Evolutionary conservation across 2,888 invertebrate species (phyloP), one percentile per base, ranked within the genome.

Genomic region (Pammene aurita): DNA sequence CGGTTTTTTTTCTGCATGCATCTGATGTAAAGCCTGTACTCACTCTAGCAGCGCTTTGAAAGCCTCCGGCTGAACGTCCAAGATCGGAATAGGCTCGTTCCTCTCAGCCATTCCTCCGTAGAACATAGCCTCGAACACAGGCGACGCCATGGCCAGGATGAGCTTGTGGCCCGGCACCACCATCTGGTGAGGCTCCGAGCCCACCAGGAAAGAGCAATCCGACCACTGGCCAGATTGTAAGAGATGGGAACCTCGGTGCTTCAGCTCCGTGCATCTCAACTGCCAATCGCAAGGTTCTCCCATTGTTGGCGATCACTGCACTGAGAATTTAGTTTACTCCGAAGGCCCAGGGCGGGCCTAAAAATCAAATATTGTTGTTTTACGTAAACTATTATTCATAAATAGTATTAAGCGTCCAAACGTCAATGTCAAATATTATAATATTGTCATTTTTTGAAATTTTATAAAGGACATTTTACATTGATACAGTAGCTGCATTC

Each of bases 71-170:
- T 97, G 96, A 0, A 97, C 96, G 84, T 97, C 97, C 44, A 96
- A 93, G 76, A 97, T 97, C 0, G 95, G 94, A 76, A 97, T 96
- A 0, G 96, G 96, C 75, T 95, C 95, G 72, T 94, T 94, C 61
- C 96, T 95, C 78, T 97, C 96, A 0, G 96, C 95, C 93, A 97
- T 95, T 34, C 96, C 96, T 0, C 97, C 97, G 80, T 93, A 97
- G 80, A 97, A 97, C 97, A 97, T 97, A 0, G 96, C 96, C 80
- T 97, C 97, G 80, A 97, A 97, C 0, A 97, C 97, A 0, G 97
- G 97, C 72, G 97, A 97, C 0, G 96, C 95, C 96, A 97, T 97
- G 0, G 97, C 97, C 66, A 97, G 87, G 71, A 97, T 94, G 42
- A 97, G 86, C 84, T 96, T 97, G 84, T 97, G 97, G 0, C 96